Conservation (phyloP, 1,140 invertebrate genomes). For the Venustaconcha ellipsiformis region DNA sequence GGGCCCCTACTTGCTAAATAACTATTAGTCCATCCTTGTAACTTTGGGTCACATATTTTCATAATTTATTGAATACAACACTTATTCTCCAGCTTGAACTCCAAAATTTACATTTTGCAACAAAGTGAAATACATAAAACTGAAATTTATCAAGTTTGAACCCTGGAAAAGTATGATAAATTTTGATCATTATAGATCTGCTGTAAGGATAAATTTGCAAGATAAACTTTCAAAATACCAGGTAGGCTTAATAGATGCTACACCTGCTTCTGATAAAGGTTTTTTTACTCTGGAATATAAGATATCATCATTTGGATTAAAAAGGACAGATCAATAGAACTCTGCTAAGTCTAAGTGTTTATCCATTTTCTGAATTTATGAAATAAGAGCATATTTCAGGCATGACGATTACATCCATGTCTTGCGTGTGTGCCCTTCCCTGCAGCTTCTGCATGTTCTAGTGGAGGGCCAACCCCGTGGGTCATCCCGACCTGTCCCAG, state of each 20-base stretch:
- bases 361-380: background rate
- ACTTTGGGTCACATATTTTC: too few species aligned
- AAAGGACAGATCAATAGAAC: background rate
- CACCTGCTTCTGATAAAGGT: background rate
- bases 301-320: background rate
- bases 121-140: too few species aligned
- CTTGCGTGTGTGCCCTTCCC: constrained; percentile 48
- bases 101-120: too few species aligned
- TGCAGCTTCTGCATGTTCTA: constrained; percentile 48
- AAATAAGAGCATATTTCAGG: constrained; percentile 12
- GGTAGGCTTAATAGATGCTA: background rate
- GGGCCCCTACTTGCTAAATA: too few species aligned
- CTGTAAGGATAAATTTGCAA: too few species aligned
- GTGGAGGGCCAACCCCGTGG: constrained; percentile 29
- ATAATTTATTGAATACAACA: too few species aligned
- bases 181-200: too few species aligned
- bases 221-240: too few species aligned
- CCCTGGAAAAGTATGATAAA: too few species aligned
- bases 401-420: constrained; percentile 39
- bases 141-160: too few species aligned
- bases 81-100: too few species aligned
- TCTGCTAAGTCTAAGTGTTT: background rate
- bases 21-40: too few species aligned
- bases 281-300: background rate
- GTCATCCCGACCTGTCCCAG: constrained; percentile 35